These are phyloP conservation scores for Drosophila tanythrix DNA, from an alignment of 2,888 invertebrate genomes.

Conservation along the genomic window DNA sequence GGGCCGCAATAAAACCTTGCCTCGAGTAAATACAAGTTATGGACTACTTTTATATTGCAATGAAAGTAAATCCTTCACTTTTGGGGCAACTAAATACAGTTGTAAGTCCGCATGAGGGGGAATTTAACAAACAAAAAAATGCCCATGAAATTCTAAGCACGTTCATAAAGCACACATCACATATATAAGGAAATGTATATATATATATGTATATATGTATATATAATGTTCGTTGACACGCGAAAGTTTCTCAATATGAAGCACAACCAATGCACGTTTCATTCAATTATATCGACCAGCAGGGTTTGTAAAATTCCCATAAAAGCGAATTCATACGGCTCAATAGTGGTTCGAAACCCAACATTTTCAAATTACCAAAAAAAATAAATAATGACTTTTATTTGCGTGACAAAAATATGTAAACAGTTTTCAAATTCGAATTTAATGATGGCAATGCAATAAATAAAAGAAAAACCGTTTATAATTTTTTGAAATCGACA, in stretches of 20 bases:
- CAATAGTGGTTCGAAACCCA: conserved; percentile 1
- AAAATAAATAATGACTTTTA: not conserved
- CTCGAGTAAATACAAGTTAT: conserved; percentile 56
- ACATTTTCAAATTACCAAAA: conserved; percentile 3
- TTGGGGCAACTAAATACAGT: conserved; percentile 54
- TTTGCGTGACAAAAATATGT: not conserved
- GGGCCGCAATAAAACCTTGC: conserved; percentile 35
- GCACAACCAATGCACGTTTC: conserved; percentile 61
- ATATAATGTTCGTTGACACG: conserved; percentile 45
- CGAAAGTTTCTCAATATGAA: conserved; percentile 42
- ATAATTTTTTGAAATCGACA: too few species aligned
- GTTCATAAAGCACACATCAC: conserved; percentile 54
- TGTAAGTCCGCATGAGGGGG: conserved; percentile 29
- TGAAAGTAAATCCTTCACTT: conserved; percentile 42
- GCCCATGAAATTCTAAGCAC: conserved; percentile 62
- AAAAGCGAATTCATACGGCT: conserved; percentile 6
- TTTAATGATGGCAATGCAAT: not conserved
- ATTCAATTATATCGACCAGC: conserved; percentile 66
- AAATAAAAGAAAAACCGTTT: not conserved
- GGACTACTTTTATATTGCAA: conserved; percentile 33
- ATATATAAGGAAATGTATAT: conserved; percentile 14
- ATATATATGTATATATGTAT: conserved; percentile 17
- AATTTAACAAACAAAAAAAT: conserved; percentile 22
- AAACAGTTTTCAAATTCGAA: not conserved
- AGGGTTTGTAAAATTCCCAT: conserved; percentile 17